Conservation (phyloP, 2,797 vertebrate genomes). For the Halcyon badia region DNA sequence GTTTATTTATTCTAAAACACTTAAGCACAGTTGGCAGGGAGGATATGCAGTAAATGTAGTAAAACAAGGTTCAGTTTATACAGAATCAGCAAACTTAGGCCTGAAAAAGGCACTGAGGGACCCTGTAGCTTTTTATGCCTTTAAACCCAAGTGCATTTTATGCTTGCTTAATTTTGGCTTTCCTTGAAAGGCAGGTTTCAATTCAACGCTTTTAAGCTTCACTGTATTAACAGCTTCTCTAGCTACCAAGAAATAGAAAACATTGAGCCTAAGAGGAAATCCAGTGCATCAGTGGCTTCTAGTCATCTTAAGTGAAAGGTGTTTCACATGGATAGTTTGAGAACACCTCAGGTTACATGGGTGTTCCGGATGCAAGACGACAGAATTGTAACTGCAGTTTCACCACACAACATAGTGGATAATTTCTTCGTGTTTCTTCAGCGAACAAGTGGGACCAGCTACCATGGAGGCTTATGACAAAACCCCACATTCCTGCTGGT, state of each 20-base stretch:
- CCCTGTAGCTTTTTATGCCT: background rate
- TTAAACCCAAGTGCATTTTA: background rate
- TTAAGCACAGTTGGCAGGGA: background rate
- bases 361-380: background rate
- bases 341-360: fast-evolving
- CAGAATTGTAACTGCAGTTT: background rate
- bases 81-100: background rate
- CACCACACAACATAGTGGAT: background rate
- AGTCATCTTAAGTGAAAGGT: background rate
- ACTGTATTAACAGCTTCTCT: background rate
- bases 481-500: background rate
- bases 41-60: fast-evolving
- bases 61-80: background rate
- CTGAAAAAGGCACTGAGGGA: background rate
- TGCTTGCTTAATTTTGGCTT: background rate
- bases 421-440: background rate
- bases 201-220: background rate
- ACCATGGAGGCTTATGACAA: background rate
- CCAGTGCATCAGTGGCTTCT: background rate
- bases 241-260: background rate
- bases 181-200: background rate
- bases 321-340: background rate
- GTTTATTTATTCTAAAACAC: background rate
- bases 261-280: background rate
- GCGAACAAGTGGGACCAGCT: background rate